Conservation (phyloP, 1,140 invertebrate genomes). For the Drosophila cardini region DNA sequence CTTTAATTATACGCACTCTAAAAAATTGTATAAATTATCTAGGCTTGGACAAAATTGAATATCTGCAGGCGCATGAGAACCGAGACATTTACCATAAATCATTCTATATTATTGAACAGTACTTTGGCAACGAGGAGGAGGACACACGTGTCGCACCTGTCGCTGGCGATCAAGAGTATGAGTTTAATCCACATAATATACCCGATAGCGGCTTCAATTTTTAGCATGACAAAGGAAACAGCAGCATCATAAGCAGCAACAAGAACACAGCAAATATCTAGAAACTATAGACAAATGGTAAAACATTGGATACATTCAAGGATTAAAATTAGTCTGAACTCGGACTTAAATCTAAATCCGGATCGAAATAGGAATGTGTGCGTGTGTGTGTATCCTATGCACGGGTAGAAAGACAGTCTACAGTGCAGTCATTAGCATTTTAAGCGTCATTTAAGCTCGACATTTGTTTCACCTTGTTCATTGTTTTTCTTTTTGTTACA, state of each 20-base stretch:
- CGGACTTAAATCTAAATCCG: too few species aligned
- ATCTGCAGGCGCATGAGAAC: conserved; percentile 98
- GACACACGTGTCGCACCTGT: conserved; percentile 93
- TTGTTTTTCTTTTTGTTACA: conserved; percentile 38
- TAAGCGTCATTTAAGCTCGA: conserved; percentile 59
- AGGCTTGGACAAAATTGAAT: conserved; percentile 99
- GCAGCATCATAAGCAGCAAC: not conserved
- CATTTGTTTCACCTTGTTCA: conserved; percentile 43
- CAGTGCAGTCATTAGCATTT: conserved; percentile 73
- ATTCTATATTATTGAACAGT: conserved; percentile 98
- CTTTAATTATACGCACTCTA: not conserved
- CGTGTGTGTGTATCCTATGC: conserved; percentile 21
- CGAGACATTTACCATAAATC: conserved; percentile 98
- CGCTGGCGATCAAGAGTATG: conserved; percentile 91
- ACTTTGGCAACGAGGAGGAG: conserved; percentile 96
- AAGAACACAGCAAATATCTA: conserved; percentile 32
- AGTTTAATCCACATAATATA: conserved; percentile 89
- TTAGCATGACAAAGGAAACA: conserved; percentile 84
- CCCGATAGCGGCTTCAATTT: conserved; percentile 93
- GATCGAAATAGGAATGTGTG: conserved; percentile 12
- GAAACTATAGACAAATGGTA: conserved; percentile 19
- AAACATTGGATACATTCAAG: conserved; percentile 13
- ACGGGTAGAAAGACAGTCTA: conserved; percentile 25
- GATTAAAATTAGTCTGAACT: not conserved
- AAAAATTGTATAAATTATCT: conserved; percentile 38